Evolutionary conservation across 2,888 invertebrate species (phyloP), one percentile per base, ranked within the genome.

Genomic region (Idaea biselata): DNA sequence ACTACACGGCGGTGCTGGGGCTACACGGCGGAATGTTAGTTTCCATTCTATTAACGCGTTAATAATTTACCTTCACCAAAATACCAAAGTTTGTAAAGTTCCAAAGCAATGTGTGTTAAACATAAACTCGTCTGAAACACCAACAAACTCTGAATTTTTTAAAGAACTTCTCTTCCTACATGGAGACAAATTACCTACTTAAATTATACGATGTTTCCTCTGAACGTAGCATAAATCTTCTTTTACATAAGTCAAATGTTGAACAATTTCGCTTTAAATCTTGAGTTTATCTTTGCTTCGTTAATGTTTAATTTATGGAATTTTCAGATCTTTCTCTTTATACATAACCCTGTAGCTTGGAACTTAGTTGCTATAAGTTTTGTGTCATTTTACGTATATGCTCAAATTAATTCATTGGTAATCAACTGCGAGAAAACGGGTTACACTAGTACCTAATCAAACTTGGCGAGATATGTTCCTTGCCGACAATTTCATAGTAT

Each of bases 61-160:
- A n/a, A n/a, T n/a, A n/a, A n/a, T 25, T 25, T 25, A 25, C 25
- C 31, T 17, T 14, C 3, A 8, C 54, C 17, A 54, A 31, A 44
- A 32, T 44, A 1, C 1, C 5, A 8, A 53, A 18, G 58, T 61
- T 16, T 14, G 44, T 8, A 7, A 16, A 54, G 7, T 11, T 59
- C 11, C 16, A 31, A 14, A n/a, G 16, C 63, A 8, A 58, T 64
- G 25, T 61, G 60, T 65, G 18, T 18, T 6, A 16, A 33, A 53
- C 55, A 58, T 60, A 60, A 60, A 60, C 58, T 60, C 58, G 60
- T 55, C 58, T 56, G 55, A 59, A 66, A 63, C 61, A 62, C 60
- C 62, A 62, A 61, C 62, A 32, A 59, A 17, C 62, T 66, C 61
- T 68, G 65, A 66, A 65, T 68, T 68, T 68, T 68, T 66, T 53